Conservation (phyloP, 2,113 vertebrate species). For the Steatornis caripensis region DNA sequence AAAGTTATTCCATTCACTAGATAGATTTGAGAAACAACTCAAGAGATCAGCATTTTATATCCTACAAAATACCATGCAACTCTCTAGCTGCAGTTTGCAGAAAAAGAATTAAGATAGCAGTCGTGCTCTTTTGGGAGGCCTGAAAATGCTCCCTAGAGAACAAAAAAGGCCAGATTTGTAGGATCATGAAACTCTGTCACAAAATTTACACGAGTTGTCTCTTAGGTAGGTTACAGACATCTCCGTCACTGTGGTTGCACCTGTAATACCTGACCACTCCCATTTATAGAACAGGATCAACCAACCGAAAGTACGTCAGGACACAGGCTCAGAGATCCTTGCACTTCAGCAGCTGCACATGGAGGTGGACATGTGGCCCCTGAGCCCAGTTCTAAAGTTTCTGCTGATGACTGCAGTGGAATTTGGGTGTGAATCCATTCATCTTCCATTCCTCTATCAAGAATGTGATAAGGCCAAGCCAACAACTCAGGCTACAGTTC, state of each 20-base stretch:
- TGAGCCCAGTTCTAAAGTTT: background rate
- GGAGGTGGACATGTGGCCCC: background rate
- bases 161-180: background rate
- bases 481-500: background rate
- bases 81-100: background rate
- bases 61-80: background rate
- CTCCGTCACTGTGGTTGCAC: background rate
- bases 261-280: background rate
- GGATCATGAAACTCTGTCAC: background rate
- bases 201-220: background rate
- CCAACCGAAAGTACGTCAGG: background rate
- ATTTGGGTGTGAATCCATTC: conserved; percentile 15
- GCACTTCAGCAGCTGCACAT: background rate
- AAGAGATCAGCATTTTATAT: background rate
- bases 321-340: background rate
- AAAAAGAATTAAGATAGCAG: background rate
- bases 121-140: background rate
- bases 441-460: background rate
- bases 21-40: background rate
- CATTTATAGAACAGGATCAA: background rate
- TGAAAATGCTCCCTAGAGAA: background rate
- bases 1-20: background rate
- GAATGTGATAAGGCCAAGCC: background rate
- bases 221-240: background rate
- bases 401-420: background rate